Evolutionary conservation across 2,888 invertebrate species (phyloP).

Genomic region (Agonum fuliginosum): DNA sequence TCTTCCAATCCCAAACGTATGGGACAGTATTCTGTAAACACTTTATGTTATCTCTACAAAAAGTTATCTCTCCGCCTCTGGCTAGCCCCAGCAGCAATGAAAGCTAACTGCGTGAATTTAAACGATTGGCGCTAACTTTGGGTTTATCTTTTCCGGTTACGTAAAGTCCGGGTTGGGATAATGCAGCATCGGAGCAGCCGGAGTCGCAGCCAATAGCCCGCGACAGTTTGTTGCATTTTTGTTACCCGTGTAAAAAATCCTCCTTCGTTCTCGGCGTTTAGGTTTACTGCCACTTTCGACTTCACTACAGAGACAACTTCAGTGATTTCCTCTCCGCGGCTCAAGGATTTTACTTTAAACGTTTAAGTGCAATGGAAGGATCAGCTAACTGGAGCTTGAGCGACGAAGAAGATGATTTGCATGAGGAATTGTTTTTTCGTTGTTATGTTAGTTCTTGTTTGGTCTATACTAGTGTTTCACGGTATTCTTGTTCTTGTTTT

Average conservation of each 20-base stretch:
- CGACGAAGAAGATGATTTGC: background rate
- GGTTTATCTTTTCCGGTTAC: constrained; percentile 29
- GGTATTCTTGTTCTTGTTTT: too few species aligned
- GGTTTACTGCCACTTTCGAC: constrained; percentile 38
- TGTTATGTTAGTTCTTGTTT: background rate
- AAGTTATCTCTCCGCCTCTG: background rate
- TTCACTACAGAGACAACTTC: constrained; percentile 29
- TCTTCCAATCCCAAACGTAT: too few species aligned
- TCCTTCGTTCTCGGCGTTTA: constrained; percentile 7
- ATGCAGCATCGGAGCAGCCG: constrained; percentile 2
- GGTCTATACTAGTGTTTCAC: too few species aligned
- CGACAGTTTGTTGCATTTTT: constrained; percentile 41
- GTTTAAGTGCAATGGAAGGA: constrained; percentile 5
- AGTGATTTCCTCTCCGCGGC: background rate
- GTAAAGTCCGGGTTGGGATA: constrained; percentile 26
- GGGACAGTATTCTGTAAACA: background rate
- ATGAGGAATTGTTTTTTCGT: constrained; percentile 25
- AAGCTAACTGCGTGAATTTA: constrained; percentile 47
- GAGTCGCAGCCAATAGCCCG: constrained; percentile 16
- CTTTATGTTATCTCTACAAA: background rate
- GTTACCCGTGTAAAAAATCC: constrained; percentile 38
- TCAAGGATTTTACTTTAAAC: constrained; percentile 5
- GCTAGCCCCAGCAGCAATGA: constrained; percentile 15
- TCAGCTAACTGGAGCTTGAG: background rate
- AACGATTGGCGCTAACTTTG: constrained; percentile 41